A percentile compares a stretch with the other conserved stretches of the same genome.
These are phyloP conservation scores for Spodoptera exigua DNA, from an alignment of 2,888 invertebrate species.

Conservation along the genomic window DNA sequence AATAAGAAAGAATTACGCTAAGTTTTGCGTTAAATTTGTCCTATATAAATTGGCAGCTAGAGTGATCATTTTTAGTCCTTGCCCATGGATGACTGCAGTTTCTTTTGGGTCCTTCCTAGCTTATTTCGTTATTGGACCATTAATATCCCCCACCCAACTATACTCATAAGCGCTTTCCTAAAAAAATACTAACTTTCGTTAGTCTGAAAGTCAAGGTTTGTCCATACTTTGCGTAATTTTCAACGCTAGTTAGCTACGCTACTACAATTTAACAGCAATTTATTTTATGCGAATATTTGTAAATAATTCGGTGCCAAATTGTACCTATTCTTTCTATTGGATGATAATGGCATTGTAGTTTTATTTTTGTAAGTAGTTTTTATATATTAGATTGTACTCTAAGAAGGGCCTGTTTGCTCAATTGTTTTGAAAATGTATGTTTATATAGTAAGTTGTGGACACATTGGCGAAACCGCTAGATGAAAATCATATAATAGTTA, in stretches of 20 bases:
- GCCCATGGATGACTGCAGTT: neutral
- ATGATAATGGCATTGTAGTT: conserved; percentile 39
- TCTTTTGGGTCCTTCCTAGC: conserved; percentile 7
- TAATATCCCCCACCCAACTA: conserved; percentile 1
- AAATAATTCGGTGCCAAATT: conserved; percentile 55
- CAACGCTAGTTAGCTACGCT: conserved; percentile 11
- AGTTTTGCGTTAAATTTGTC: conserved; percentile 22
- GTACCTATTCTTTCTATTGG: conserved; percentile 35
- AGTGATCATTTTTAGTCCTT: neutral
- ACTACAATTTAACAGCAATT: conserved; percentile 12
- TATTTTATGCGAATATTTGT: conserved; percentile 40
- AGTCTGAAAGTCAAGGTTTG: conserved; percentile 32
- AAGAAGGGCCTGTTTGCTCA: conserved; percentile 47
- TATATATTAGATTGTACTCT: conserved; percentile 30
- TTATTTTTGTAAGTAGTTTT: conserved; percentile 51
- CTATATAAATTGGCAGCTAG: conserved; percentile 10
- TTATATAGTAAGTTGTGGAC: conserved; percentile 13
- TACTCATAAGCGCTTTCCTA: conserved; percentile 4
- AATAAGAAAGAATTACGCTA: conserved; percentile 5
- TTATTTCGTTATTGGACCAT: conserved; percentile 7
- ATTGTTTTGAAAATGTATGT: conserved; percentile 29
- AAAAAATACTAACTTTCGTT: neutral
- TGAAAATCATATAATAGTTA: neutral
- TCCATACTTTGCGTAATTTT: conserved; percentile 14
- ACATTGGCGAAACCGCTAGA: conserved; percentile 3